Conservation (phyloP, 2,113 vertebrate genomes). For the Taxidea taxus region DNA sequence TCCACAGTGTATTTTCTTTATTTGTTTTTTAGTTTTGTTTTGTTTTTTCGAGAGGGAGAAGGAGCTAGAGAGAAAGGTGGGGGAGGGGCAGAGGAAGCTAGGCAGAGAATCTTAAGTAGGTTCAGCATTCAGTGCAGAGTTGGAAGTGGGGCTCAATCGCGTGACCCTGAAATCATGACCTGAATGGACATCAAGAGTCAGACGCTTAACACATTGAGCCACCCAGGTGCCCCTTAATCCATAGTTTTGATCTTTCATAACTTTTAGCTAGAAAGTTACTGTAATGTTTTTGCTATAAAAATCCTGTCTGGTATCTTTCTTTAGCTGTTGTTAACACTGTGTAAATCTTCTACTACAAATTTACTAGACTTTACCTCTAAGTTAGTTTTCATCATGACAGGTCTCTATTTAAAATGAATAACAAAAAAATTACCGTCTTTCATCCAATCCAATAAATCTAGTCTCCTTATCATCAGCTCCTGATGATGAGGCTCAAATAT, state of each 20-base stretch:
- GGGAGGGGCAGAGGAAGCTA: neutral
- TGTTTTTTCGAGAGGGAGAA: neutral
- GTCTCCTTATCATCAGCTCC: neutral
- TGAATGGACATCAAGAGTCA: neutral
- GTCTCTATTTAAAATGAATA: neutral
- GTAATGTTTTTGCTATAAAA: neutral
- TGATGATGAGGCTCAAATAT: neutral
- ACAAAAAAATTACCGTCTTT: neutral
- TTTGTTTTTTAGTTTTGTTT: neutral
- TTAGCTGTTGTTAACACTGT: neutral
- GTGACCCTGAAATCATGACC: neutral
- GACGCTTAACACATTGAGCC: neutral
- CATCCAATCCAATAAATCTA: neutral
- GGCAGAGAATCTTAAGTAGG: neutral
- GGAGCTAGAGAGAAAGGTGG: neutral
- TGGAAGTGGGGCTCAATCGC: neutral
- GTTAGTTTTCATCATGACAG: neutral
- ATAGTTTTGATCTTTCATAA: neutral
- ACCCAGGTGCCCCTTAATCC: neutral
- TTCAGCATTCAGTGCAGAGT: neutral
- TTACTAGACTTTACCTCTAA: neutral
- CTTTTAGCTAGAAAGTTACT: neutral
- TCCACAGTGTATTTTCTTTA: neutral
- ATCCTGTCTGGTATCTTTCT: neutral
- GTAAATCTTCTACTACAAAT: neutral